Conservation (phyloP, 2,797 vertebrate species). For the Lepus townsendii region DNA sequence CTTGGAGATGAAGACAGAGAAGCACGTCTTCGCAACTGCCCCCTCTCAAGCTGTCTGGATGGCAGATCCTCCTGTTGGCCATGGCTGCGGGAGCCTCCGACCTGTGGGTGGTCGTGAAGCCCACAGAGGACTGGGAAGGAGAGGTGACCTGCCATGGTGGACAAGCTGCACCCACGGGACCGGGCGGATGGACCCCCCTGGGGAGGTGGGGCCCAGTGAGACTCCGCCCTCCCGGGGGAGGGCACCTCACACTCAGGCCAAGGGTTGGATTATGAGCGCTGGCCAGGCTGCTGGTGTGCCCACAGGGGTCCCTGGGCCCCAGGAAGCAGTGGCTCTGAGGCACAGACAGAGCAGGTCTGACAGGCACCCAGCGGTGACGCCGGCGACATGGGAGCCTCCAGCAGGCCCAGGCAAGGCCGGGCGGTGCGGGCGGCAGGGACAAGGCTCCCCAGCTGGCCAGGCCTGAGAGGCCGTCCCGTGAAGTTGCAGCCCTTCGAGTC, state of each 20-base stretch:
- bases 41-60: too few relatives aligned
- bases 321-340: neutral
- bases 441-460: slow-evolving; percentile 50
- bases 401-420: neutral
- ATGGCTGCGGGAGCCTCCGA: rapidly evolving
- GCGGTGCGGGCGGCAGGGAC: neutral
- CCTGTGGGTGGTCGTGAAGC: neutral
- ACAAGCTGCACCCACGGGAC: too few relatives aligned
- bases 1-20: neutral
- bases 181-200: neutral
- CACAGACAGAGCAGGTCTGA: neutral
- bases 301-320: neutral
- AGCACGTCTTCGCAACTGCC: neutral
- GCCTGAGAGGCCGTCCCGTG: neutral
- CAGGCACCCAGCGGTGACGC: neutral
- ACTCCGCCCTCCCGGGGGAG: neutral
- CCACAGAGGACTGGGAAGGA: neutral
- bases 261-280: too few relatives aligned
- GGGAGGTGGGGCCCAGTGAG: neutral
- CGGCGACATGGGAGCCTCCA: neutral
- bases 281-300: neutral
- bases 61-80: neutral
- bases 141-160: neutral
- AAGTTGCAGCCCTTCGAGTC: slow-evolving; percentile 76
- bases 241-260: neutral